Evolutionary conservation across 2,113 vertebrate genomes (phyloP), one percentile per base, ranked within the genome.

Genomic region (Phalacrocorax aristotelis): DNA sequence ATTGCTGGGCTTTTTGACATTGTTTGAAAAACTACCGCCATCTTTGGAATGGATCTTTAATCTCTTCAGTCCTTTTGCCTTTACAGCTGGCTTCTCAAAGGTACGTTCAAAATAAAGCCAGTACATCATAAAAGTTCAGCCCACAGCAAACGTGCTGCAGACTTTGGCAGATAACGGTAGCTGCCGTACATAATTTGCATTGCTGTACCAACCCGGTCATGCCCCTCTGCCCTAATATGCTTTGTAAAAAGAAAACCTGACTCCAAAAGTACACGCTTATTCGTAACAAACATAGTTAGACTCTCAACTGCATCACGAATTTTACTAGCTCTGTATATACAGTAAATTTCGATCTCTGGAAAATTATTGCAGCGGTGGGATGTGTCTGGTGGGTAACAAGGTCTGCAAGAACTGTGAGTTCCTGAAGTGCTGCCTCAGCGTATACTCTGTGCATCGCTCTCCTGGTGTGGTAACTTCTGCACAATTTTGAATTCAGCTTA

Each of bases 21-120:
- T 98, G 25, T 97, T 98, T 70, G 97, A 96, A 65, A 98, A 98
- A 51, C 97, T 99, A 49, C 98, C 99, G 0, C 88, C 95, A 29
- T 86, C 97, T 17, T 93, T 96, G 38, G 98, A 98, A 49, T 98
- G 99, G 98, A 70, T 98, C 16, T 97, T 99, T 40, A 98, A 98
- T 87, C 92, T 99, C 78, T 98, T 99, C 61, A 99, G 98, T 7
- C 98, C 99, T 48, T 99, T 98, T 54, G 98, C 98, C 85, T 99
- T 99, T 96, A 98, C 98, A n/a, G 98, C 98, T 27, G 99, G 98
- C 30, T 96, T 99, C 22, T 97, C 98, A 46, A 98, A 98, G 98
- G 99, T 99, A 96, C 0, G 91, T 78, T 38, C 62, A 26, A 11
- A 30, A 29, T 10, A 40, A 78, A 82, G 7, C 21, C 46, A 13